A percentile compares a stretch with the other conserved stretches of the same genome.
phyloP scores from a whole-genome alignment of 2,113 vertebrate species.

The Microcebus tavaratra region DNA sequence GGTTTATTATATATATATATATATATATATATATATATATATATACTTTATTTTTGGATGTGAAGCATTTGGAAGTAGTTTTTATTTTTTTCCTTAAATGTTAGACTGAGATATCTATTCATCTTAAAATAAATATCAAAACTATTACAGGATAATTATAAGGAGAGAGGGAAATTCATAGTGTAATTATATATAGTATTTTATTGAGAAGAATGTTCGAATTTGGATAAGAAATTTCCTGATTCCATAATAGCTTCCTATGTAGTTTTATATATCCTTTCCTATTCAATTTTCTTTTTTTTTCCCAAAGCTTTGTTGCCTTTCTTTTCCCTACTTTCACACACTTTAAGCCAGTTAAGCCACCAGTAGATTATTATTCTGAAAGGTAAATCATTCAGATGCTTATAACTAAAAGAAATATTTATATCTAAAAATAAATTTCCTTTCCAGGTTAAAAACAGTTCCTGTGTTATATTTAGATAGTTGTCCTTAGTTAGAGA shows the following conservation, averaged over 20 bases:
- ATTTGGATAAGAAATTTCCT: not conserved
- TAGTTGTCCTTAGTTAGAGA: not conserved
- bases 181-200: not conserved
- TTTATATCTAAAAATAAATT: not conserved
- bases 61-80: not conserved
- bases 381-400: not conserved
- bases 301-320: not conserved
- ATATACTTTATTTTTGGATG: not conserved
- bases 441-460: not conserved
- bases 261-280: not conserved
- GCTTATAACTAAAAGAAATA: not conserved
- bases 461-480: not conserved
- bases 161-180: not conserved
- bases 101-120: not conserved
- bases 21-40: not conserved
- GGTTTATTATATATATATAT: not conserved
- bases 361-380: not conserved
- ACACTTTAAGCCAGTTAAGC: not conserved
- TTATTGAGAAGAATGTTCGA: not conserved
- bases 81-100: not conserved
- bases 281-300: not conserved
- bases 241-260: not conserved
- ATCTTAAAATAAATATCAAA: not conserved
- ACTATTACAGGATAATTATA: not conserved
- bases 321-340: not conserved